Conservation (phyloP, 2,797 vertebrate genomes). For the Eospalax fontanierii region DNA sequence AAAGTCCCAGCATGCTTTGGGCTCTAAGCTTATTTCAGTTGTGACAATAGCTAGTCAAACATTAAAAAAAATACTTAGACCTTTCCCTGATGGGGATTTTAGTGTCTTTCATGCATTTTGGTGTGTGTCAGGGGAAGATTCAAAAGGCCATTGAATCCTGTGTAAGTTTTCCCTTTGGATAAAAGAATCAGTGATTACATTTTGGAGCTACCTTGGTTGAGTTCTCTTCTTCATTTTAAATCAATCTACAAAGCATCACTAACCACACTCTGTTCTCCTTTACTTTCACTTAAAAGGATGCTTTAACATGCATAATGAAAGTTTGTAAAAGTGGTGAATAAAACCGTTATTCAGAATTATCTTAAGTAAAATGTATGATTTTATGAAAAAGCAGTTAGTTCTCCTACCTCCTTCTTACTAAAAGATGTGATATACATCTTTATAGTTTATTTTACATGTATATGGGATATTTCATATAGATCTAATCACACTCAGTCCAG, state of each 20-base stretch:
- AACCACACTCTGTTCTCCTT: background rate
- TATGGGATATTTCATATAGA: background rate
- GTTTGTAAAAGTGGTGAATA: constrained; percentile 28
- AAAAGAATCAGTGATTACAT: constrained; percentile 19
- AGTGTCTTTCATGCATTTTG: constrained; percentile 19
- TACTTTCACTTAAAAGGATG: constrained; percentile 10
- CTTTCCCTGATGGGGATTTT: background rate
- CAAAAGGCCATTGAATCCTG: constrained; percentile 2
- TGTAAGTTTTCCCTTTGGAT: constrained; percentile 61
- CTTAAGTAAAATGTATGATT: background rate
- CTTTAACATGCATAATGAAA: constrained; percentile 57
- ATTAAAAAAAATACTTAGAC: background rate
- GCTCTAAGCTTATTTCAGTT: constrained; percentile 7
- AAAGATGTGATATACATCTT: constrained; percentile 14
- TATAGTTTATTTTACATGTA: background rate
- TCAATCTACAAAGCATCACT: background rate
- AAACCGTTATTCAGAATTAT: constrained; percentile 53
- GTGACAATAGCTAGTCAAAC: constrained; percentile 2
- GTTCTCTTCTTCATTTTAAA: constrained; percentile 27
- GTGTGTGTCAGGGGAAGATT: background rate
- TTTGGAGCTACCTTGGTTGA: constrained; percentile 35
- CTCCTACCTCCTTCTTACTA: constrained; percentile 17
- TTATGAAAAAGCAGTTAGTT: background rate
- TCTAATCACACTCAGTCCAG: background rate
- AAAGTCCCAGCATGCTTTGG: background rate